Percentiles rank a stretch among this genome's conserved stretches.
Evolutionary conservation across 2,888 invertebrate genomes (phyloP).

Genomic region (Drosophila picticornis): DNA sequence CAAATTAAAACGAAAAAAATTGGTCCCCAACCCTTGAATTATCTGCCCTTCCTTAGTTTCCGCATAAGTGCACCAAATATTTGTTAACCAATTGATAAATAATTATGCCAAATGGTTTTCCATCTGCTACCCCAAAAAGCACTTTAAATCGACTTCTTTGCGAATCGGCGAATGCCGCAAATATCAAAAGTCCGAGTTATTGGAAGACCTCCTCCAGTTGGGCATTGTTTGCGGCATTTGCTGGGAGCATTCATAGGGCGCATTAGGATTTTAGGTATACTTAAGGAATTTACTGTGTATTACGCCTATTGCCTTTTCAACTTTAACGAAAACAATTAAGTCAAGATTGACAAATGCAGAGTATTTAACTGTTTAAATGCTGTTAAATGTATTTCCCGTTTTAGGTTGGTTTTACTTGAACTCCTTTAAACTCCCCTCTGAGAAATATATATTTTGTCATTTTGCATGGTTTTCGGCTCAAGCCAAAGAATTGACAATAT

Average conservation of each 20-base stretch:
- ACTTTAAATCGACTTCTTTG: constrained; percentile 1
- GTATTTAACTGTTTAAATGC: constrained; percentile 32
- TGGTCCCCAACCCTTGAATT: constrained; percentile 26
- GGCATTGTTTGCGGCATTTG: constrained; percentile 3
- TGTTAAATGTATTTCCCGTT: constrained; percentile 12
- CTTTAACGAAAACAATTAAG: constrained; percentile 28
- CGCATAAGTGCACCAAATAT: constrained; percentile 21
- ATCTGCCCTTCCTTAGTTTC: constrained; percentile 13
- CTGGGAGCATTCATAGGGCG: constrained; percentile 31
- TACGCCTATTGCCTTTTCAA: constrained; percentile 66
- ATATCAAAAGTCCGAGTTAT: background rate
- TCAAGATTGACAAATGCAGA: constrained; percentile 14
- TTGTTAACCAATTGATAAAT: constrained; percentile 19
- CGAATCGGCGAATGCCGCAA: constrained; percentile 17
- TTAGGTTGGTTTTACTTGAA: constrained; percentile 11
- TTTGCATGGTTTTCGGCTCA: constrained; percentile 83
- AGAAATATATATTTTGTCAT: constrained; percentile 81
- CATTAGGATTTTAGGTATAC: constrained; percentile 43
- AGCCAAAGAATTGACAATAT: constrained; percentile 83
- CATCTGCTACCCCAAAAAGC: background rate
- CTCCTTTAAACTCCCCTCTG: constrained; percentile 26
- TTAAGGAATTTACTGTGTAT: constrained; percentile 62
- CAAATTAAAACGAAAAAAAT: constrained; percentile 8
- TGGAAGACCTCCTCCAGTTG: constrained; percentile 40
- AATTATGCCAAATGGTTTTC: constrained; percentile 12